Evolutionary conservation across 2,797 vertebrate genomes (phyloP).

Genomic region (Oryzias dopingdopingensis): DNA sequence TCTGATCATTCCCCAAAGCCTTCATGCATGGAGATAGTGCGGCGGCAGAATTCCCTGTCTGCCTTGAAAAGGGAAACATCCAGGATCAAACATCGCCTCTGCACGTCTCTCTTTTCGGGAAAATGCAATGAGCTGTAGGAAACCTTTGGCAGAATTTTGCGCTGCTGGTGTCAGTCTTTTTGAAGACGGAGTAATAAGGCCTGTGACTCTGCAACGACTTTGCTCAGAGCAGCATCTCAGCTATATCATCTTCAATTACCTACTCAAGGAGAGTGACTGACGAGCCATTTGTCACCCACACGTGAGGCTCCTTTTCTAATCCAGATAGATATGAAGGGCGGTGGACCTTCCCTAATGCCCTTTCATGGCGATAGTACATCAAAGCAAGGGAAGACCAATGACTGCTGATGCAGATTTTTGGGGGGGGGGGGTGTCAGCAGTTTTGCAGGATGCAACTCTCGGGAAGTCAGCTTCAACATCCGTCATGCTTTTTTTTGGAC

Average conservation of each 20-base stretch:
- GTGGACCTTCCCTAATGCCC: slow-evolving; percentile 25
- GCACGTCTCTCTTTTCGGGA: slow-evolving; percentile 33
- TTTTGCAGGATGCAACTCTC: slow-evolving; percentile 32
- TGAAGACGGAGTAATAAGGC: slow-evolving; percentile 42
- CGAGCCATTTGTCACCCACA: slow-evolving; percentile 47
- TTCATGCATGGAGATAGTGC: slow-evolving; percentile 30
- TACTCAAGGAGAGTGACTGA: slow-evolving; percentile 50
- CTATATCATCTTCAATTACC: slow-evolving; percentile 60
- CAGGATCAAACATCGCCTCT: slow-evolving; percentile 35
- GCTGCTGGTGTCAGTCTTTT: slow-evolving; percentile 43
- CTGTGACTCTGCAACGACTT: slow-evolving; percentile 51
- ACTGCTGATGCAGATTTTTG: slow-evolving; percentile 48
- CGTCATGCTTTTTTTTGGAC: slow-evolving; percentile 31
- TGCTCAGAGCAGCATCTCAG: slow-evolving; percentile 39
- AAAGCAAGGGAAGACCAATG: slow-evolving; percentile 41
- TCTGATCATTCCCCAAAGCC: slow-evolving; percentile 54
- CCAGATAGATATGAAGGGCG: slow-evolving; percentile 29
- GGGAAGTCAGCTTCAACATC: slow-evolving; percentile 45
- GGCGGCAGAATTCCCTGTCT: slow-evolving; percentile 53
- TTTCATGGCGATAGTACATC: slow-evolving; percentile 59
- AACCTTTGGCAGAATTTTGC: slow-evolving; percentile 29
- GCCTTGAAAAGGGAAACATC: slow-evolving; percentile 40
- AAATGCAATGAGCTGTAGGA: slow-evolving; percentile 29
- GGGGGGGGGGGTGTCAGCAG: slow-evolving; percentile 1
- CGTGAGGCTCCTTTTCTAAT: slow-evolving; percentile 40